Percentiles rank a stretch among this genome's conserved stretches.
Evolutionary conservation across 2,113 vertebrate species (phyloP).

Genomic region (Mus musculus): GRCm39 chr11:52870501-52871000

Average conservation of each 20-base stretch:
- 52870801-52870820: not conserved
- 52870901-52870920: not conserved
- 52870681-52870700: not conserved
- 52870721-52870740: not conserved
- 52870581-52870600: not conserved
- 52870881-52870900: not conserved
- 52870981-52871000: not conserved
- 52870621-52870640: not conserved
- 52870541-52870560: not conserved
- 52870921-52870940: not conserved
- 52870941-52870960: not conserved
- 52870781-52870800: not conserved
- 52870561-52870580: not conserved
- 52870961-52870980: not conserved
- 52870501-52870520: not conserved
- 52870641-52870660: not conserved
- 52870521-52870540: not conserved
- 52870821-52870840: not conserved
- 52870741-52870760: not conserved
- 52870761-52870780: no score
- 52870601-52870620: not conserved
- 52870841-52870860: not conserved
- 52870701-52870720: not conserved
- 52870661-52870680: not conserved
- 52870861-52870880: not conserved